Conservation (phyloP, 2,888 invertebrate species). For the Sesia bembeciformis region DNA sequence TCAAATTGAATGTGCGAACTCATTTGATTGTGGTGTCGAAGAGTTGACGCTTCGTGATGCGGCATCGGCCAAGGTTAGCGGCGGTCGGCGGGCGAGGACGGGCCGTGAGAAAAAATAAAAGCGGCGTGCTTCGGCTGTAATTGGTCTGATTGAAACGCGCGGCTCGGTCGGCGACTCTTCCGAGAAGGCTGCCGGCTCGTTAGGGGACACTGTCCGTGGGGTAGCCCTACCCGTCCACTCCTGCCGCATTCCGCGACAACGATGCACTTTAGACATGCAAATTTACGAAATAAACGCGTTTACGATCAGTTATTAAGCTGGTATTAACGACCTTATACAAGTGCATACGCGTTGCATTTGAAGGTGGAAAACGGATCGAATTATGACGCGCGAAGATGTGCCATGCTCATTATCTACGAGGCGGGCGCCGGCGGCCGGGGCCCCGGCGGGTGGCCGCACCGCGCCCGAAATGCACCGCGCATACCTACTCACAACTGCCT, state of each 20-base stretch:
- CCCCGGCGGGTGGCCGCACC: slow-evolving; percentile 50
- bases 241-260: too few relatives aligned
- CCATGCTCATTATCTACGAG: slow-evolving; percentile 58
- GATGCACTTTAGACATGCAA: too few relatives aligned
- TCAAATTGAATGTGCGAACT: slow-evolving; percentile 25
- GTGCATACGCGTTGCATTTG: slow-evolving; percentile 37
- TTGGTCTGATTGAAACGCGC: slow-evolving; percentile 71
- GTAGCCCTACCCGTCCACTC: too few relatives aligned
- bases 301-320: too few relatives aligned
- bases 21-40: slow-evolving; percentile 15
- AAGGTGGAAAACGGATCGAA: slow-evolving; percentile 32
- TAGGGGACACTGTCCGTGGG: too few relatives aligned
- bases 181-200: slow-evolving; percentile 29
- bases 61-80: slow-evolving; percentile 19
- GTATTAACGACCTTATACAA: slow-evolving; percentile 4
- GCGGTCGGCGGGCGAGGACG: slow-evolving; percentile 15
- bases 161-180: slow-evolving; percentile 38
- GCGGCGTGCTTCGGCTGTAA: slow-evolving; percentile 51
- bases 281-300: too few relatives aligned
- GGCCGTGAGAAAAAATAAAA: slow-evolving; percentile 50
- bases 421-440: slow-evolving; percentile 37
- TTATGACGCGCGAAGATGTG: slow-evolving; percentile 46
- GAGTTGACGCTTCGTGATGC: slow-evolving; percentile 13
- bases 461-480: slow-evolving; percentile 5
- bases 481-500: too few relatives aligned